These are phyloP conservation scores for Lates calcarifer DNA, from an alignment of 2,113 vertebrate genomes.

Conservation along the genomic window DNA sequence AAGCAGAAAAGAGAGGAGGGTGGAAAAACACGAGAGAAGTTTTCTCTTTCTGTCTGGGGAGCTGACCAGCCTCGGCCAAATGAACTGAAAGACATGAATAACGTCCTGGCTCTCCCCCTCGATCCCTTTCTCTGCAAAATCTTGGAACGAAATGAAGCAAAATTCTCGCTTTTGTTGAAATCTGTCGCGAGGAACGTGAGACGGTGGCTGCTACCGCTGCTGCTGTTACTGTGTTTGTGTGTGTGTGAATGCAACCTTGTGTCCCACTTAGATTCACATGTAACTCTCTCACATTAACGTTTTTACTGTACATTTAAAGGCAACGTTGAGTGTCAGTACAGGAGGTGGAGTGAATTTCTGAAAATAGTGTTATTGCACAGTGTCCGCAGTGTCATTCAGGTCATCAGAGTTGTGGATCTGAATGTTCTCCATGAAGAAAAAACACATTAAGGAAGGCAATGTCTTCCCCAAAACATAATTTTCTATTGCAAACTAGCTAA, in stretches of 20 bases:
- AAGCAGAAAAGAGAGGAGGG: constrained; percentile 64
- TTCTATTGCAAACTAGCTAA: not conserved
- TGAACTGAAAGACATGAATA: constrained; percentile 77
- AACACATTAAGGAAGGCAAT: not conserved
- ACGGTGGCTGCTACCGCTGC: constrained; percentile 31
- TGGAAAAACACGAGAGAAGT: constrained; percentile 74
- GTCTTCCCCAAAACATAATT: not conserved
- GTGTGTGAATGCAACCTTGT: constrained; percentile 14
- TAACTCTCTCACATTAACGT: not conserved
- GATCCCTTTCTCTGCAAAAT: constrained; percentile 78
- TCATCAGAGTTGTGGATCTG: not conserved
- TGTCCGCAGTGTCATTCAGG: not conserved
- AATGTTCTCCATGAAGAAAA: not conserved
- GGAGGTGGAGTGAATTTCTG: not conserved
- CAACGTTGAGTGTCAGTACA: constrained; percentile 23
- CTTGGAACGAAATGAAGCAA: constrained; percentile 89
- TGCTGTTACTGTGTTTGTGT: constrained; percentile 39
- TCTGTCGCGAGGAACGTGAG: constrained; percentile 67
- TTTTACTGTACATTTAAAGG: constrained; percentile 40
- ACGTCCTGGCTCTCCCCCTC: constrained; percentile 72
- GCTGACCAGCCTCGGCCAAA: constrained; percentile 74
- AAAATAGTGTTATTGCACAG: not conserved
- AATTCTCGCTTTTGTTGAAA: constrained; percentile 85
- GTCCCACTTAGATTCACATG: constrained; percentile 41
- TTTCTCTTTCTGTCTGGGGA: constrained; percentile 74